phyloP scores from a whole-genome alignment of 1,140 invertebrate species.

The Macrocentrus cingulum region DNA sequence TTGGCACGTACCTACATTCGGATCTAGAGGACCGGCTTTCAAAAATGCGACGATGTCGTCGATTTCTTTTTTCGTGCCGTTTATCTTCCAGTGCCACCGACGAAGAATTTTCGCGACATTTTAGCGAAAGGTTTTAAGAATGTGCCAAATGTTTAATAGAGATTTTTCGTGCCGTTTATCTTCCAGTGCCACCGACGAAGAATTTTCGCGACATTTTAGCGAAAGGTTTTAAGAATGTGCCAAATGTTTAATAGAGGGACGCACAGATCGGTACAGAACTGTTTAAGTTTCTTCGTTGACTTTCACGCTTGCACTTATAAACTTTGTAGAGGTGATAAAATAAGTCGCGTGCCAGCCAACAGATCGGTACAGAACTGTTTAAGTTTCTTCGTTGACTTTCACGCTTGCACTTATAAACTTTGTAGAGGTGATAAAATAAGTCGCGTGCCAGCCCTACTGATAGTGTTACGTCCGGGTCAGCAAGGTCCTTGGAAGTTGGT shows the following conservation, averaged over 20 bases:
- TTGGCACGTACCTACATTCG: constrained; percentile 72
- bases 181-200: constrained; percentile 98
- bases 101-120: no score
- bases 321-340: no score
- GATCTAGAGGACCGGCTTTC: constrained; percentile 74
- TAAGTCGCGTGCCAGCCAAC: no score
- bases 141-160: no score
- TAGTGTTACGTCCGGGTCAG: no score
- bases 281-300: constrained; percentile 20
- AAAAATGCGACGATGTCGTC: constrained; percentile 83
- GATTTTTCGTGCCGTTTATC: no score
- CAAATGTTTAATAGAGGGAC: not conserved
- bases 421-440: no score
- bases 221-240: not conserved
- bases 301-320: constrained; percentile 11
- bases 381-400: constrained; percentile 23
- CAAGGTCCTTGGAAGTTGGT: no score
- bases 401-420: constrained; percentile 2
- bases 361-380: constrained; percentile 3
- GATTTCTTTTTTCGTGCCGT: constrained; percentile 74
- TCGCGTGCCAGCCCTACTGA: no score
- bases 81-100: constrained; percentile 99
- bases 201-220: constrained; percentile 80
- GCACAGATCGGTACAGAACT: constrained; percentile 8
- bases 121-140: no score